Percentiles rank a stretch among this genome's conserved stretches.
Conservation (phyloP, 2,797 vertebrate genomes). For the Monodelphis domestica region DNA sequence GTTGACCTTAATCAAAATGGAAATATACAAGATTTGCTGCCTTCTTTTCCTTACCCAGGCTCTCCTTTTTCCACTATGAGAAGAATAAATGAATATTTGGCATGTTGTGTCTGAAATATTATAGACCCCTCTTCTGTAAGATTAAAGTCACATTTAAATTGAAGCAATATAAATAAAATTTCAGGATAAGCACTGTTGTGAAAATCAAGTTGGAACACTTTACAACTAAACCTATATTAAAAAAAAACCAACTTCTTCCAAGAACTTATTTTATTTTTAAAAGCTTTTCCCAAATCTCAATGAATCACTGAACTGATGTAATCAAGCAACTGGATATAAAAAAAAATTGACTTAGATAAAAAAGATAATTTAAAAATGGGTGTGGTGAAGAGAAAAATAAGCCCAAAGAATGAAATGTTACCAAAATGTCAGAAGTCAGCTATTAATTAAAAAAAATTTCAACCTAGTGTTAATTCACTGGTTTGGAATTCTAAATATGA, state of each 20-base stretch:
- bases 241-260: constrained; percentile 12
- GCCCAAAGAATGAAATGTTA: constrained; percentile 34
- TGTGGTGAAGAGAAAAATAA: constrained; percentile 34
- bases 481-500: constrained; percentile 66
- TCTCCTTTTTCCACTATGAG: background rate
- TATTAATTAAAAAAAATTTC: constrained; percentile 44
- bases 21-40: background rate
- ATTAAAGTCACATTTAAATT: background rate
- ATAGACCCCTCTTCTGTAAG: background rate
- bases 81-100: background rate
- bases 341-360: constrained; percentile 21
- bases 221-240: constrained; percentile 2
- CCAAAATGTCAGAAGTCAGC: constrained; percentile 60
- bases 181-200: constrained; percentile 4
- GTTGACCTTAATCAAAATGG: background rate
- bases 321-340: constrained; percentile 8
- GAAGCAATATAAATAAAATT: background rate
- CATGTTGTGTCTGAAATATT: background rate
- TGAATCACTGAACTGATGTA: constrained; percentile 41
- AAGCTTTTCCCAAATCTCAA: constrained; percentile 29
- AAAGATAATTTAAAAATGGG: constrained; percentile 26
- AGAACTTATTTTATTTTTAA: constrained; percentile 43
- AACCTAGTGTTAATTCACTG: constrained; percentile 48
- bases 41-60: background rate
- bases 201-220: constrained; percentile 3